These are phyloP conservation scores for Clupea harengus DNA, from an alignment of 2,113 vertebrate genomes.

Conservation along the genomic window DNA sequence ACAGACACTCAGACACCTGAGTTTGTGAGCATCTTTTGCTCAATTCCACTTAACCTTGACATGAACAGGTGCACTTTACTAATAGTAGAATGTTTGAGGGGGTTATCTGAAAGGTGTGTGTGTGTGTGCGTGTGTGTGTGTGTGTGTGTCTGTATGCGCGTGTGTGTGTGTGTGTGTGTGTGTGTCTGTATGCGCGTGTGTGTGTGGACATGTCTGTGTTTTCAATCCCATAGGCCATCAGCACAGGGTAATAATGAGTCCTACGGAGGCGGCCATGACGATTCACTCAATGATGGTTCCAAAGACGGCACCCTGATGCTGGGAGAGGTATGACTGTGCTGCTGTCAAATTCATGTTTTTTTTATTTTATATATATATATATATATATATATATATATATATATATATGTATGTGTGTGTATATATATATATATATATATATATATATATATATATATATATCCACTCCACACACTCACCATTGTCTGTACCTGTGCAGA, in stretches of 20 bases:
- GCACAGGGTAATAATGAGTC: constrained; percentile 78
- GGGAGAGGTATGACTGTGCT: constrained; percentile 81
- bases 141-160: too few relatives aligned
- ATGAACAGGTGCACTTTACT: too few relatives aligned
- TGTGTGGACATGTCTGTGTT: constrained; percentile 52
- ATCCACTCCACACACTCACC: too few relatives aligned
- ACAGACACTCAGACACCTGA: too few relatives aligned
- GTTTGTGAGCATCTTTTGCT: too few relatives aligned
- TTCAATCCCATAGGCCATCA: constrained; percentile 75
- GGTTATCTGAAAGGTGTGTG: background rate
- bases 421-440: too few relatives aligned
- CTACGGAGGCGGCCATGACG: constrained; percentile 80
- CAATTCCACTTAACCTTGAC: too few relatives aligned
- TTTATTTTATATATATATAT: too few relatives aligned
- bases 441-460: too few relatives aligned
- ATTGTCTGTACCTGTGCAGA: constrained; percentile 50
- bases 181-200: constrained; percentile 35
- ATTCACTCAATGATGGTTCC: constrained; percentile 83
- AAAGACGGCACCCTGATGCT: constrained; percentile 90
- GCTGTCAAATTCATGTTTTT: background rate
- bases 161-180: background rate
- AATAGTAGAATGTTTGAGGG: background rate
- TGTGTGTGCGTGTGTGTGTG: background rate
- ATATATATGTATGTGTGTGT: too few relatives aligned
- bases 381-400: too few relatives aligned